These are phyloP conservation scores for Scartelaos histophorus DNA, from an alignment of 2,113 vertebrate genomes.

Conservation along the genomic window DNA sequence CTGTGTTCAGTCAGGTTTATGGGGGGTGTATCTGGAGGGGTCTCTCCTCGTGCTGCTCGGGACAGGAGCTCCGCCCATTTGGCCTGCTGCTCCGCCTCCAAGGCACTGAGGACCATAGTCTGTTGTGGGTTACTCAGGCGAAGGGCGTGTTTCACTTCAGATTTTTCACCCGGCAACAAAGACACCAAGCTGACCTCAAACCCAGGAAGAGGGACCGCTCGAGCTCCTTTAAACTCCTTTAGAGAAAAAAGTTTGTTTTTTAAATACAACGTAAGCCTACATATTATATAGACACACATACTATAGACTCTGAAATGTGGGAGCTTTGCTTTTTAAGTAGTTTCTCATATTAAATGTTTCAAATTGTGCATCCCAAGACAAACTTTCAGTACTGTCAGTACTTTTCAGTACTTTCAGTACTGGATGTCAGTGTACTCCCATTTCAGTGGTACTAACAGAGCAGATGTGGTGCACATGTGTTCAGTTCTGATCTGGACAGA, in stretches of 20 bases:
- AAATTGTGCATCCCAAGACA: neutral
- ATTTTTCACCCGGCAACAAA: slow-evolving; percentile 70
- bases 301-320: neutral
- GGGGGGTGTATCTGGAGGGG: slow-evolving; percentile 38
- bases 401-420: neutral
- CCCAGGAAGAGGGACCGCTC: slow-evolving; percentile 78
- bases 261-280: no score
- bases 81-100: slow-evolving; percentile 80
- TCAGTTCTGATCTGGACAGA: slow-evolving; percentile 15
- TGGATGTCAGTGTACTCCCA: neutral
- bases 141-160: slow-evolving; percentile 76
- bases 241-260: neutral
- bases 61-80: slow-evolving; percentile 85
- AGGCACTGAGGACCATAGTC: slow-evolving; percentile 80
- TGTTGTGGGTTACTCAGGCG: slow-evolving; percentile 83
- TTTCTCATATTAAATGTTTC: neutral
- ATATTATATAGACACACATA: neutral
- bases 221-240: slow-evolving; percentile 77
- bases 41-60: slow-evolving; percentile 73
- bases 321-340: neutral
- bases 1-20: slow-evolving; percentile 65
- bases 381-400: neutral
- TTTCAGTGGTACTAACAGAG: neutral
- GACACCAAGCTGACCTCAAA: slow-evolving; percentile 74
- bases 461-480: slow-evolving; percentile 35